These are phyloP conservation scores for Physella acuta DNA, from an alignment of 1,140 invertebrate species.

Conservation along the genomic window DNA sequence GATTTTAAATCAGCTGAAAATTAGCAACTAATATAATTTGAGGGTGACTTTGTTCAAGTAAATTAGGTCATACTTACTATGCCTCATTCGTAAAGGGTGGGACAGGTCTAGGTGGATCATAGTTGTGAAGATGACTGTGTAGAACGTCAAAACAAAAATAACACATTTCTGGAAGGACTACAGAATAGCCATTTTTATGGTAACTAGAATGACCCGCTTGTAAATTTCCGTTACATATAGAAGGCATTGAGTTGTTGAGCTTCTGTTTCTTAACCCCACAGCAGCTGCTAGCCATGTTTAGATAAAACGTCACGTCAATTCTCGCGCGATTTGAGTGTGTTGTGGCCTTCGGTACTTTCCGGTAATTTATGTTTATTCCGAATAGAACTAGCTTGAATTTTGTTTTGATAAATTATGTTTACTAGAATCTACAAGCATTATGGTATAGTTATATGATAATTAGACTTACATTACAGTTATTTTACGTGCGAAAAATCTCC, in stretches of 20 bases:
- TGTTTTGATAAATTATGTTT: too few relatives aligned
- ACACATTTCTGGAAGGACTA: constrained; percentile 92
- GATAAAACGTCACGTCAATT: constrained; percentile 13
- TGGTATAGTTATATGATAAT: too few relatives aligned
- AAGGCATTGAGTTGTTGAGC: constrained; percentile 71
- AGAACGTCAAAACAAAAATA: constrained; percentile 98
- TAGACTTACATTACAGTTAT: too few relatives aligned
- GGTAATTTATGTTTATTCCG: too few relatives aligned
- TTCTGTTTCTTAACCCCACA: constrained; percentile 87
- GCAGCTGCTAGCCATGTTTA: constrained; percentile 79
- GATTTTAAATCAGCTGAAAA: too few relatives aligned
- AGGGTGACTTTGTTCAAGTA: constrained; percentile 5
- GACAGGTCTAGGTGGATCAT: constrained; percentile 82
- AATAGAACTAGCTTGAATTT: too few relatives aligned
- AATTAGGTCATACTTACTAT: constrained; percentile 74
- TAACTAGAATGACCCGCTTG: constrained; percentile 64
- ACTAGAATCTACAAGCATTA: too few relatives aligned
- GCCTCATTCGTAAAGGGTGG: constrained; percentile 87
- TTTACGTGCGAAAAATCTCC: too few relatives aligned
- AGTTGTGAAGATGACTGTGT: constrained; percentile 87
- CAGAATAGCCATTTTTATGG: constrained; percentile 63
- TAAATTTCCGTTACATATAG: constrained; percentile 58
- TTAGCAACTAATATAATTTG: background rate
- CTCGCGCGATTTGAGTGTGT: background rate
- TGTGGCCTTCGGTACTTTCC: background rate